These are phyloP conservation scores for Achroia grisella DNA, from an alignment of 1,140 invertebrate species.

Conservation along the genomic window DNA sequence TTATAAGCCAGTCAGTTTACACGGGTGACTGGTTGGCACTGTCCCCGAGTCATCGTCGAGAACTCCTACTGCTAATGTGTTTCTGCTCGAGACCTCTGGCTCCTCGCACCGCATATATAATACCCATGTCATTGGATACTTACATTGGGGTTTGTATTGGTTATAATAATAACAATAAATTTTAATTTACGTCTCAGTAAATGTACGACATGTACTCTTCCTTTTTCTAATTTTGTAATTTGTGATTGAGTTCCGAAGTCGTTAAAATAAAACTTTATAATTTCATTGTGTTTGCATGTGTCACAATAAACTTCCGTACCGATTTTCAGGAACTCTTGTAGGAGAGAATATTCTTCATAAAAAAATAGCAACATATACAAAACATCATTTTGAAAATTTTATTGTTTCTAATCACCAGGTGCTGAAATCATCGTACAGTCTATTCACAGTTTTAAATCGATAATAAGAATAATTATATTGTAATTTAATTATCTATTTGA, in stretches of 20 bases:
- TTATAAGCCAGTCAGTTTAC: conserved; percentile 39
- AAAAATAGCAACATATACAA: background rate
- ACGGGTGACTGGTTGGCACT: conserved; percentile 28
- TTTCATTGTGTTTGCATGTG: too few species aligned
- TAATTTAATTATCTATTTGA: too few species aligned
- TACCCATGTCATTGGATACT: conserved; percentile 47
- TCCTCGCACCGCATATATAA: conserved; percentile 34
- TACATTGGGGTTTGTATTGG: conserved; percentile 36
- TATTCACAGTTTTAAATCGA: conserved; percentile 46
- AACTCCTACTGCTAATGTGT: conserved; percentile 36
- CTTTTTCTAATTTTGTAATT: background rate
- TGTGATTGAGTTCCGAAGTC: background rate
- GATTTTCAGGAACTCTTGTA: too few species aligned
- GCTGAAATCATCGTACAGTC: conserved; percentile 42
- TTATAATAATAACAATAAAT: background rate
- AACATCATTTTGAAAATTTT: too few species aligned
- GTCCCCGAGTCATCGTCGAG: conserved; percentile 28
- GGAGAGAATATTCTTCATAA: background rate
- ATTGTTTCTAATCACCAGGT: conserved; percentile 37
- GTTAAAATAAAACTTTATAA: too few species aligned
- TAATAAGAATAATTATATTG: conserved; percentile 7
- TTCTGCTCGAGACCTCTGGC: conserved; percentile 23
- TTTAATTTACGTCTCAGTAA: background rate
- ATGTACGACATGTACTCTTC: background rate
- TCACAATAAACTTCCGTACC: too few species aligned